Evolutionary conservation across 2,888 invertebrate genomes (phyloP).

Genomic region (Bellardia bayeri): DNA sequence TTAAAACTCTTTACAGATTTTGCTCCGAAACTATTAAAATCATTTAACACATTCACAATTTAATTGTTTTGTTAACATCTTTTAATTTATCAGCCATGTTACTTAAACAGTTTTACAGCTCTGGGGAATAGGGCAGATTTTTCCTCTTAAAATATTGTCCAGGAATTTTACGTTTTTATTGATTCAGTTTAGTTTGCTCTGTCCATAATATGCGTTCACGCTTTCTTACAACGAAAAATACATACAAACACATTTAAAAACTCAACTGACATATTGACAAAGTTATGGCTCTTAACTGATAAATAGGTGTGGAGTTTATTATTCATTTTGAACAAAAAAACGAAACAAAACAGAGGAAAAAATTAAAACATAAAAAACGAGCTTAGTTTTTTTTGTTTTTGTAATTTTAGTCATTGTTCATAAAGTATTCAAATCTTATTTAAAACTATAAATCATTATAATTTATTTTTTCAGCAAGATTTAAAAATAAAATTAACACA

Average conservation of each 20-base stretch:
- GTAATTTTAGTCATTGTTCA: conserved; percentile 65
- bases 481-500: background rate
- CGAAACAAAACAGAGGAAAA: conserved; percentile 19
- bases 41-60: conserved; percentile 5
- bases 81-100: background rate
- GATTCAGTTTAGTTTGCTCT: conserved; percentile 20
- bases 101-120: background rate
- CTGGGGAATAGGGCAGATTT: conserved; percentile 48
- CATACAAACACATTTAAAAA: conserved; percentile 41
- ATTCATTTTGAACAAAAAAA: conserved; percentile 61
- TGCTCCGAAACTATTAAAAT: background rate
- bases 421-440: conserved; percentile 68
- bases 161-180: conserved; percentile 41
- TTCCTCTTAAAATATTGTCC: conserved; percentile 1
- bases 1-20: background rate
- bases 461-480: conserved; percentile 64
- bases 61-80: conserved; percentile 21
- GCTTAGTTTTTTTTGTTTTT: conserved; percentile 54
- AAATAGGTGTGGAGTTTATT: conserved; percentile 75
- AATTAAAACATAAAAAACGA: conserved; percentile 59
- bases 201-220: conserved; percentile 43
- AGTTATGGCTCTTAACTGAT: conserved; percentile 78
- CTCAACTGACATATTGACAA: conserved; percentile 77
- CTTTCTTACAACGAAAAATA: conserved; percentile 49
- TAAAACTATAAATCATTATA: conserved; percentile 70